Base-by-base conservation (phyloP, 2,888 invertebrate genomes). In the Bellardia bayeri region DNA sequence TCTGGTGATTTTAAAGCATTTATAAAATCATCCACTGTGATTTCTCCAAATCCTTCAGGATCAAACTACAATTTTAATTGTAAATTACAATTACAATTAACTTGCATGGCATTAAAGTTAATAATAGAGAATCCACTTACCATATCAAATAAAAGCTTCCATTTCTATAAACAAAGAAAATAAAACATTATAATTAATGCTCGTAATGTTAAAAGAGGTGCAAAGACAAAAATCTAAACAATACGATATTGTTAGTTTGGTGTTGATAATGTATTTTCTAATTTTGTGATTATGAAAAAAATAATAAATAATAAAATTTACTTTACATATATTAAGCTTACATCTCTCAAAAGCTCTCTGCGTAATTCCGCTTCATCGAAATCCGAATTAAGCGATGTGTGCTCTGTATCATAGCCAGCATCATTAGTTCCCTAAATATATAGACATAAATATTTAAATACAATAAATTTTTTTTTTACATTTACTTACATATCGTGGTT, bases 1-100 rank as follows among this genome's bases (percentile, higher is more conserved):
- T 97, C 97, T n/a, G 96, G 95, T 89, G 96, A 96, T 91, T 95
- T 95, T 90, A 98, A 95, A 23, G 97, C 97, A 90, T 95, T 94
- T 90, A 97, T 92, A 93, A 98, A 97, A 92, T 98, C 97, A 75
- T 96, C 95, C 95, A 98, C 96, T 64, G 97, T 97, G 91, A 98
- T 98, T 94, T 98, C 98, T 11, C 98, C 98, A 92, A 98, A 98
- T 61, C 98, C 98, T 94, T 98, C 98, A 9, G 97, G 97, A 94
- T 98, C 98, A 92, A 97, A 98, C 97, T 98, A 89, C 63, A 11
- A 42, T 8, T 61, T 81, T 37, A 79, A 45, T 40, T 37, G 61
- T 11, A 13, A 61, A 37, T 74, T 14, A 54, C 71, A 74, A 56
- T 56, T 11, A 23, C 51, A 64, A 14, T 40, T 37, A 2, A 58